Conservation (phyloP, 2,797 vertebrate species). For the Chelon labrosus region DNA sequence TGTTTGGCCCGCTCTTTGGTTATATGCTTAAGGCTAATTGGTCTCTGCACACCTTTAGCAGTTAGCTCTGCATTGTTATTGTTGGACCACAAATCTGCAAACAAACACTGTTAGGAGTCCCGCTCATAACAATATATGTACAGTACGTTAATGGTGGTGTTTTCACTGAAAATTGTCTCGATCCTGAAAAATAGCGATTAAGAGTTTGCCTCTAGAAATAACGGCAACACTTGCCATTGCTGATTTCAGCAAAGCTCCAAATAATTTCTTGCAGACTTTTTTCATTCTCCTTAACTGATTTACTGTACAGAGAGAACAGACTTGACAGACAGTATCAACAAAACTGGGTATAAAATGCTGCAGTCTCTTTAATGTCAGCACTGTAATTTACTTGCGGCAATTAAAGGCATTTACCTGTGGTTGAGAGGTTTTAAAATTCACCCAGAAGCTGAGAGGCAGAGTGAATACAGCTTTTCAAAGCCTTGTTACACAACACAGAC, state of each 20-base stretch:
- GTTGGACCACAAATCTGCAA: background rate
- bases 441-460: constrained; percentile 20
- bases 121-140: background rate
- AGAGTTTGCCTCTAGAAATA: background rate
- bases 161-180: no score
- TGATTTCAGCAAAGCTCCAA: background rate
- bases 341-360: constrained; percentile 23
- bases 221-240: background rate
- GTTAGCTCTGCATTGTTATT: background rate
- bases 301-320: constrained; percentile 10
- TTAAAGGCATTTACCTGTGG: constrained; percentile 42
- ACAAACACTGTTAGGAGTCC: background rate
- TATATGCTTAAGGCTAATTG: background rate
- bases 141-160: no score
- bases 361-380: constrained; percentile 34
- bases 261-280: constrained; percentile 30
- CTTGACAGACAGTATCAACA: constrained; percentile 31
- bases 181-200: background rate
- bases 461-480: constrained; percentile 37
- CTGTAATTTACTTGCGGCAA: constrained; percentile 47
- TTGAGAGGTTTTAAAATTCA: constrained; percentile 34
- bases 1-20: background rate
- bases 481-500: constrained; percentile 32
- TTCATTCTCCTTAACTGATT: background rate
- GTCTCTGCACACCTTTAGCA: background rate